Conservation (phyloP, 1,140 invertebrate genomes). For the Aphidius ervi region DNA sequence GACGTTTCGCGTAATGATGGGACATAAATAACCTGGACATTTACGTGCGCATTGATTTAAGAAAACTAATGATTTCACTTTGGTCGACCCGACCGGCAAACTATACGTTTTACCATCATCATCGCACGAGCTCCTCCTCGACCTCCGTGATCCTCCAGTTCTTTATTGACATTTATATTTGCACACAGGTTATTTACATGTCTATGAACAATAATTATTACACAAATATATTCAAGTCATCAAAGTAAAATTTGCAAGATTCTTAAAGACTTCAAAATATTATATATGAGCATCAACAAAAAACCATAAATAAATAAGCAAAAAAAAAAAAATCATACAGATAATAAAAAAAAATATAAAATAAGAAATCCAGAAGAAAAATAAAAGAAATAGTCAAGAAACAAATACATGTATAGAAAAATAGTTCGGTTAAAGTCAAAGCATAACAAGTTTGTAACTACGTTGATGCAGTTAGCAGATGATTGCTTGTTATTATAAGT, state of each 20-base stretch:
- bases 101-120: slow-evolving; percentile 35
- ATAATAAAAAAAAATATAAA: slow-evolving; percentile 3
- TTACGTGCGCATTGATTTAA: slow-evolving; percentile 56
- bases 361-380: slow-evolving; percentile 4
- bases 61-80: slow-evolving; percentile 57
- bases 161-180: slow-evolving; percentile 52
- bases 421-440: neutral
- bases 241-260: slow-evolving; percentile 49
- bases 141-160: neutral
- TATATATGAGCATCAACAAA: slow-evolving; percentile 1
- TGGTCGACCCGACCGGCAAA: slow-evolving; percentile 36
- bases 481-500: slow-evolving; percentile 14
- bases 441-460: no score
- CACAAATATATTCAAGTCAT: slow-evolving; percentile 52
- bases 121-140: neutral
- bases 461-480: neutral
- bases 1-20: slow-evolving; percentile 51
- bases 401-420: slow-evolving; percentile 5
- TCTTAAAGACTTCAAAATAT: no score
- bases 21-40: slow-evolving; percentile 54
- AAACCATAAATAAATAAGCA: neutral
- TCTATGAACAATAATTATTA: slow-evolving; percentile 50
- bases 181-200: slow-evolving; percentile 48
- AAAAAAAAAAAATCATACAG: neutral
- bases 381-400: neutral